These are phyloP conservation scores for Meandrina meandrites DNA, from an alignment of 92 coral and sea anemone genomes.

Conservation along the genomic window DNA sequence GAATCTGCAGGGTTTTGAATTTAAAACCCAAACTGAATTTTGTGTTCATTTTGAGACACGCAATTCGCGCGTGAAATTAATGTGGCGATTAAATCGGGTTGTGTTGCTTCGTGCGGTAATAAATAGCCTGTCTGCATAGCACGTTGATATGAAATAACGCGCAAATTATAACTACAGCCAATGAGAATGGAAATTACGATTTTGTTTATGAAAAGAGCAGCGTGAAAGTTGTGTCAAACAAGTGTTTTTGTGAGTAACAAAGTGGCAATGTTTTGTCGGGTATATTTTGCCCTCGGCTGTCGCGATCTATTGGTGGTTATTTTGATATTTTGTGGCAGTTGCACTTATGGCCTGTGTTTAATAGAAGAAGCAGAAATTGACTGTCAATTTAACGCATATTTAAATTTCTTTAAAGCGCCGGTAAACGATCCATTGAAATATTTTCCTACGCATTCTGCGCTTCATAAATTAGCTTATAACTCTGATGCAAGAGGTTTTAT, in stretches of 20 bases:
- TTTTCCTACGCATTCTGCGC: not conserved
- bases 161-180: constrained; percentile 26
- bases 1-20: constrained; percentile 6
- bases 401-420: constrained; percentile 33
- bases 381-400: constrained; percentile 27
- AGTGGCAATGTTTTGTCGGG: not conserved
- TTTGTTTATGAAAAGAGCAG: constrained; percentile 34
- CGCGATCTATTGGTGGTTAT: not conserved
- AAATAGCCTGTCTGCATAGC: constrained; percentile 11
- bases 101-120: constrained; percentile 10
- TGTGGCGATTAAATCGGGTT: constrained; percentile 27
- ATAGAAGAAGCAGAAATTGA: not conserved
- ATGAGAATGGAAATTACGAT: constrained; percentile 18
- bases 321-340: constrained; percentile 11
- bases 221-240: constrained; percentile 30
- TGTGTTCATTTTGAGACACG: constrained; percentile 1
- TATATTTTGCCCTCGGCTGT: not conserved
- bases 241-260: constrained; percentile 23
- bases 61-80: constrained; percentile 15
- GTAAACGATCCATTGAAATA: constrained; percentile 32
- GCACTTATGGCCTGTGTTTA: not conserved
- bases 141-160: constrained; percentile 7
- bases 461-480: not conserved
- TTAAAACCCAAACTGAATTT: not conserved
- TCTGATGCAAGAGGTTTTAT: not conserved